Evolutionary conservation across 2,113 vertebrate species (phyloP).

Genomic region (Gasterosteus nipponicus): DNA sequence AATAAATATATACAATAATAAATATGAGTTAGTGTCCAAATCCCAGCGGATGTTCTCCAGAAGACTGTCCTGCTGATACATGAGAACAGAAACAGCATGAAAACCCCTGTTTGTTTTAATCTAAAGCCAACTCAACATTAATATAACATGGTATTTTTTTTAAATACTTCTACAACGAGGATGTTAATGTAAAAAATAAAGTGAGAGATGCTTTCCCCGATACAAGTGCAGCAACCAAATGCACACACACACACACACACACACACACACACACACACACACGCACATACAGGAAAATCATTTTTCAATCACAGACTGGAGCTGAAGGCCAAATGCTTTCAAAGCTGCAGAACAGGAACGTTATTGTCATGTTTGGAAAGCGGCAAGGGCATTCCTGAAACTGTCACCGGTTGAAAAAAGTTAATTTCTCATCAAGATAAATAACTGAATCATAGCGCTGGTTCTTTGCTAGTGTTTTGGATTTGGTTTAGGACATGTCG

Average conservation of each 20-base stretch:
- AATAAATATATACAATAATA: neutral
- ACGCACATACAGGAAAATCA: neutral
- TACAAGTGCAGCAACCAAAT: neutral
- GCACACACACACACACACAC: too few species aligned
- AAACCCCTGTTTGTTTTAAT: too few species aligned
- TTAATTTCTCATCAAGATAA: neutral
- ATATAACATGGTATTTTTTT: too few species aligned
- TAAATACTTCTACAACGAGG: neutral
- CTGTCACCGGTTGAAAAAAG: neutral
- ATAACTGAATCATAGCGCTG: neutral
- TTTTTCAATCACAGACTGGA: neutral
- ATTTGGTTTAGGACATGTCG: neutral
- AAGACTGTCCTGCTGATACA: neutral
- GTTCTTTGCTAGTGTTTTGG: neutral
- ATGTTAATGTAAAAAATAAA: neutral
- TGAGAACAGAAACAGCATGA: neutral
- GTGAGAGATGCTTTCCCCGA: neutral
- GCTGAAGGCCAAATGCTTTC: neutral
- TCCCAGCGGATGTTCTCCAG: conserved; percentile 27
- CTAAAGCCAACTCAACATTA: neutral
- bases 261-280: neutral
- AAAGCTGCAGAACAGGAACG: neutral
- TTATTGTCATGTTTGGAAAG: conserved; percentile 19
- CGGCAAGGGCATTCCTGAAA: neutral
- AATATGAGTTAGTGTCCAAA: conserved; percentile 33